Base-by-base conservation (phyloP, 2,888 invertebrate genomes). In the Pyrocoelia pectoralis region DNA sequence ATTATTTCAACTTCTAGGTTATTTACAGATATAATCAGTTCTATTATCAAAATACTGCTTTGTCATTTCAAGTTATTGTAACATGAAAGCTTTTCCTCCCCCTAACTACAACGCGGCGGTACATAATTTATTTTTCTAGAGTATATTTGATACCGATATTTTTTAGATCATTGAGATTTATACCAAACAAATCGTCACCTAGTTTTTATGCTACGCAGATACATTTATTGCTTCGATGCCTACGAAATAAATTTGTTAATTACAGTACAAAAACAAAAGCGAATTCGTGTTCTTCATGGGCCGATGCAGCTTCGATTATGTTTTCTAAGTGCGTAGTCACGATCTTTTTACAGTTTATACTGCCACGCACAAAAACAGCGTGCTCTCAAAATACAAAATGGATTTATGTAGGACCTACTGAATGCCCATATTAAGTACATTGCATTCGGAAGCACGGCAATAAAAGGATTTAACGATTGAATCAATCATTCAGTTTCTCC, bases 191-290 rank as follows among this genome's bases (percentile, higher is more conserved):
- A n/a, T n/a, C n/a, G n/a, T 33, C 9, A 33, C 10, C 9, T 33
- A 33, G 2, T n/a, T 33, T 33, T 33, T 33, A 33, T 2, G 8
- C 8, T n/a, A 33, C n/a, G n/a, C 33, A 33, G 8, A n/a, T n/a
- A n/a, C 49, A 58, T 54, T 58, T 63, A 49, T 51, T 58, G 63
- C 63, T 49, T 54, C 41, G 63, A 41, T 54, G 54, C 41, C 50
- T 54, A 53, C 58, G 51, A 63, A 64, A 56, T 56, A 64, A 59
- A 64, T 64, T 64, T 55, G 59, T 58, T 59, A 59, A 64, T 59
- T 59, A 59, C 54, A 41, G 51, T 38, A 55, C 58, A 59, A 56
- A 64, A 58, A 24, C 50, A 58, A 59, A 58, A 58, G 55, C 56
- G 41, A 50, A 65, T 60, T 60, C 60, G 65, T 60, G 65, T 53